Conservation (phyloP, 2,888 invertebrate genomes). For the Druceiella hillmani region DNA sequence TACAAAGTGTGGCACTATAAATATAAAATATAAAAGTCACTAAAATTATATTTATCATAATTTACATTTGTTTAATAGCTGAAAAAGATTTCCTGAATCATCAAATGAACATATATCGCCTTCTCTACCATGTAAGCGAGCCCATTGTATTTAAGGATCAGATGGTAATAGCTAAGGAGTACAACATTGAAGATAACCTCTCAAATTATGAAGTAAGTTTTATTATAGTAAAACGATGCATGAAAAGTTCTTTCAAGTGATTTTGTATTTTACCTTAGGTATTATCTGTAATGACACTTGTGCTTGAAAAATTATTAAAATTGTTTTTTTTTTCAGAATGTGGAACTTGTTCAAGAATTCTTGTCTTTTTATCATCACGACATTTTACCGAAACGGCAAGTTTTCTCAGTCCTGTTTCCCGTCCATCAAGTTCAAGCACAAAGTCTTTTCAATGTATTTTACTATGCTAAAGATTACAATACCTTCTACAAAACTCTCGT, state of each 20-base stretch:
- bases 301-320: slow-evolving; percentile 1
- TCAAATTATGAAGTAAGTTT: slow-evolving; percentile 43
- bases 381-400: slow-evolving; percentile 51
- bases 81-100: slow-evolving; percentile 41
- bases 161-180: slow-evolving; percentile 43
- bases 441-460: slow-evolving; percentile 60
- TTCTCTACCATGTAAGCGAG: slow-evolving; percentile 51
- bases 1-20: no score
- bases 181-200: slow-evolving; percentile 46
- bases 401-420: slow-evolving; percentile 52
- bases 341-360: slow-evolving; percentile 51
- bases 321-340: slow-evolving; percentile 38
- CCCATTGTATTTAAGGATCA: slow-evolving; percentile 49
- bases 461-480: slow-evolving; percentile 64
- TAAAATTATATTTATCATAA: no score
- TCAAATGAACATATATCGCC: slow-evolving; percentile 41
- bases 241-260: slow-evolving; percentile 1
- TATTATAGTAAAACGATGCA: slow-evolving; percentile 1
- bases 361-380: slow-evolving; percentile 48
- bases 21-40: no score
- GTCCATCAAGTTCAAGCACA: slow-evolving; percentile 56
- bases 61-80: slow-evolving; percentile 41
- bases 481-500: slow-evolving; percentile 65
- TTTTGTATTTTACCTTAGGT: neutral
- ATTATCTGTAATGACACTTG: neutral